Conservation (phyloP, 2,888 invertebrate species). For the Caenorhabditis panamensis region DNA sequence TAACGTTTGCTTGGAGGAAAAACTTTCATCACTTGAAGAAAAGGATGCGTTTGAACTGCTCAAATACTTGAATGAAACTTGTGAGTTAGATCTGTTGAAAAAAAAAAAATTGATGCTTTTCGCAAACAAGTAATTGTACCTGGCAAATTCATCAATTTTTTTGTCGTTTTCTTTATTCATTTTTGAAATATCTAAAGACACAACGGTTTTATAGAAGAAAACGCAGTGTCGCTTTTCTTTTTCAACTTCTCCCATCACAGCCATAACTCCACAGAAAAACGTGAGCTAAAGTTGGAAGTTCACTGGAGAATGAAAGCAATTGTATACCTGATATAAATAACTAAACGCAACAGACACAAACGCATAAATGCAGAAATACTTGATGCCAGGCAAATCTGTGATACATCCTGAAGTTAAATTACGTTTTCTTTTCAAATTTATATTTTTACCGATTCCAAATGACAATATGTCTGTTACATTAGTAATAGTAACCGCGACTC, state of each 20-base stretch:
- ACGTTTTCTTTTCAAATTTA: background rate
- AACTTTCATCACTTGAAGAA: slow-evolving; percentile 58
- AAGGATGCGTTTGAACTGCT: slow-evolving; percentile 39
- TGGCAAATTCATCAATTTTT: slow-evolving; percentile 9
- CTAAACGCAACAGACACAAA: slow-evolving; percentile 92
- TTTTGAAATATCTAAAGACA: slow-evolving; percentile 53
- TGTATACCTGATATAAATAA: slow-evolving; percentile 87
- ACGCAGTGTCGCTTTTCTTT: slow-evolving; percentile 89
- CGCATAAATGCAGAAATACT: slow-evolving; percentile 95
- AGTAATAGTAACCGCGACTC: slow-evolving; percentile 93
- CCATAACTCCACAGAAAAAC: slow-evolving; percentile 93
- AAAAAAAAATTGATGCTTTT: background rate
- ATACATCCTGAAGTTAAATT: slow-evolving; percentile 84
- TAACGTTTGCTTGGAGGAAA: slow-evolving; percentile 60
- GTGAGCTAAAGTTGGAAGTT: slow-evolving; percentile 84
- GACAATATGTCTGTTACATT: slow-evolving; percentile 94
- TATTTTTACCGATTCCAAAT: slow-evolving; percentile 90
- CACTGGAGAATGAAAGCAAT: too few species aligned
- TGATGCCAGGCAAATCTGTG: slow-evolving; percentile 93
- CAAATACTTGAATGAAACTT: slow-evolving; percentile 20
- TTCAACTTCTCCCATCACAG: slow-evolving; percentile 92
- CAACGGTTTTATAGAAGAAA: slow-evolving; percentile 71
- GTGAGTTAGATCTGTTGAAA: slow-evolving; percentile 13
- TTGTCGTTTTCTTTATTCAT: slow-evolving; percentile 47
- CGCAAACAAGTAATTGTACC: too few species aligned